A percentile compares a stretch with the other conserved stretches of the same genome.
Conservation (phyloP, 2,797 vertebrate species). For the Allobates femoralis region DNA sequence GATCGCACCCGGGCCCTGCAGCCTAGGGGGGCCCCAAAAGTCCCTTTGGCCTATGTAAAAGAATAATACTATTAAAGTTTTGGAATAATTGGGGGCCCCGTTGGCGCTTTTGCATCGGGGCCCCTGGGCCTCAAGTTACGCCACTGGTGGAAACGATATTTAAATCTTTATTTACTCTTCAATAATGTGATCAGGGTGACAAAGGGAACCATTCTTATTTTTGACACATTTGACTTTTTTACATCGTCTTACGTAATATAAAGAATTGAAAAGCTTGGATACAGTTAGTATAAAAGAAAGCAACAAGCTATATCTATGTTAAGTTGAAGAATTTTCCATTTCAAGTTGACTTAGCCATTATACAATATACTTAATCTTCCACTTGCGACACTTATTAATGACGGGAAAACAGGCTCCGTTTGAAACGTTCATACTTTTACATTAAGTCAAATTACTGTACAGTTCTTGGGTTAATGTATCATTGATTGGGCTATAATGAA, state of each 20-base stretch:
- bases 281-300: neutral
- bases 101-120: too few relatives aligned
- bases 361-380: neutral
- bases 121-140: too few relatives aligned
- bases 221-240: neutral
- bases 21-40: too few relatives aligned
- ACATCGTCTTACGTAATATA: neutral
- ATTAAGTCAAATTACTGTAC: constrained; percentile 48
- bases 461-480: constrained; percentile 40
- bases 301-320: neutral
- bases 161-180: too few relatives aligned
- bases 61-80: too few relatives aligned
- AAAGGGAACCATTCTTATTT: neutral
- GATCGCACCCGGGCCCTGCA: too few relatives aligned
- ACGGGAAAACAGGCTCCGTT: constrained; percentile 9
- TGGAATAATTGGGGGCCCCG: too few relatives aligned
- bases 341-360: neutral
- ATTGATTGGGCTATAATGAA: constrained; percentile 57
- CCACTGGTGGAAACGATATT: too few relatives aligned
- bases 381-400: constrained; percentile 26
- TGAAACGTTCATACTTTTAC: constrained; percentile 28
- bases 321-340: neutral
- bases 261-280: neutral
- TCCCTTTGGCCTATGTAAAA: too few relatives aligned
- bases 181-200: too few relatives aligned